phyloP scores from a whole-genome alignment of 2,797 vertebrate genomes.

The Alosa sapidissima region DNA sequence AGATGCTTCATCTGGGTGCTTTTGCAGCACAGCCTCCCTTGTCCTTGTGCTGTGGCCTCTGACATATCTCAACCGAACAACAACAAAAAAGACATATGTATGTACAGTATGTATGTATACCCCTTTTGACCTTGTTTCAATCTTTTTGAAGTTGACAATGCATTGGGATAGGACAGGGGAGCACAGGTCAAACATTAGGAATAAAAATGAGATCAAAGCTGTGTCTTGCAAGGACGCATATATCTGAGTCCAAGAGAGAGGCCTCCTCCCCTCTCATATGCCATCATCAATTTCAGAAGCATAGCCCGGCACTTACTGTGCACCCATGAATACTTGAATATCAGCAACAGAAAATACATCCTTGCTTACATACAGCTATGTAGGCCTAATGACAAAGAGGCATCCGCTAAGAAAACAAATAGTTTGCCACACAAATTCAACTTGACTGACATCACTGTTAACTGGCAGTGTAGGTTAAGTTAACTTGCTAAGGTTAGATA shows the following conservation, averaged over 20 bases:
- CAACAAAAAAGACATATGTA: background rate
- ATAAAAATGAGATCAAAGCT: constrained; percentile 3
- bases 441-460: no score
- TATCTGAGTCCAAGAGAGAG: background rate
- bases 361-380: no score
- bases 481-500: no score
- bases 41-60: constrained; percentile 5
- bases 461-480: no score
- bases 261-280: background rate
- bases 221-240: background rate
- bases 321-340: background rate
- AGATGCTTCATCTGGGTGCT: constrained; percentile 39
- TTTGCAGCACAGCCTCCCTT: background rate
- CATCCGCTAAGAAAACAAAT: no score
- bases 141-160: constrained; percentile 28
- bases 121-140: constrained; percentile 42
- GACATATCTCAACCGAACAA: background rate
- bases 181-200: constrained; percentile 13
- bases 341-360: background rate
- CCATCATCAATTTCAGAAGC: background rate
- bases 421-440: no score
- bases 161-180: background rate
- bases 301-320: constrained; percentile 13
- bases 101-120: constrained; percentile 17
- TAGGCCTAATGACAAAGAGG: no score